Evolutionary conservation across 1,140 invertebrate species (phyloP), one percentile per base, ranked within the genome.

Genomic region (Heterodera carotae): DNA sequence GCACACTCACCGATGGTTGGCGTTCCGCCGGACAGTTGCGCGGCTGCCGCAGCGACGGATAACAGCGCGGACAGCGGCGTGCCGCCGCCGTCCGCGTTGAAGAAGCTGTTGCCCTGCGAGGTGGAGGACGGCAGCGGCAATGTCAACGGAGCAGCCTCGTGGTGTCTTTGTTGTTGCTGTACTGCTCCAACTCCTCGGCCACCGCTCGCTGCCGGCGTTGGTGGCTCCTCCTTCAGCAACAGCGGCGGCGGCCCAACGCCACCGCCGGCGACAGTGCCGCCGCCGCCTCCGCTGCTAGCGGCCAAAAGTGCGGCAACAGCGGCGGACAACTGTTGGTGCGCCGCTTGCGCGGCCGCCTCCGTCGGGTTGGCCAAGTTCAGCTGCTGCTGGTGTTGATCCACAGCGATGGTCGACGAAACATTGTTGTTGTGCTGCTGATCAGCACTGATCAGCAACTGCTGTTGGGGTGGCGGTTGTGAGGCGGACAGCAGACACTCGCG

Each of bases 241-340:
- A n/a, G n/a, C n/a, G n/a, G n/a, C n/a, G n/a, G n/a, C n/a, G n/a
- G n/a, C n/a, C n/a, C n/a, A n/a, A n/a, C n/a, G n/a, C n/a, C n/a
- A n/a, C n/a, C n/a, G n/a, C n/a, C n/a, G n/a, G n/a, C n/a, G n/a
- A n/a, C n/a, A n/a, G n/a, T n/a, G n/a, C n/a, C n/a, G n/a, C n/a
- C n/a, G n/a, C n/a, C n/a, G n/a, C 62, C 62, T 18, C 33, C 62
- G 27, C 62, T 29, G 62, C 36, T 10, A 4, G 33, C 62, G 8
- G 62, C 62, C 27, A 66, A 66, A 12, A 66, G 62, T 66, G 62
- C 62, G 10, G 62, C 62, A 29, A 66, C 27, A 18, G 62, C 62
- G 62, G 62, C 62, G 3, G 62, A 29, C 62, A 66, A 10, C 27
- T 29, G 33, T 5, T 66, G 22, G 25, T 36, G 25, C 48, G 72